Base-by-base conservation (phyloP, 2,113 vertebrate species). In the Neodon shergylaensis region DNA sequence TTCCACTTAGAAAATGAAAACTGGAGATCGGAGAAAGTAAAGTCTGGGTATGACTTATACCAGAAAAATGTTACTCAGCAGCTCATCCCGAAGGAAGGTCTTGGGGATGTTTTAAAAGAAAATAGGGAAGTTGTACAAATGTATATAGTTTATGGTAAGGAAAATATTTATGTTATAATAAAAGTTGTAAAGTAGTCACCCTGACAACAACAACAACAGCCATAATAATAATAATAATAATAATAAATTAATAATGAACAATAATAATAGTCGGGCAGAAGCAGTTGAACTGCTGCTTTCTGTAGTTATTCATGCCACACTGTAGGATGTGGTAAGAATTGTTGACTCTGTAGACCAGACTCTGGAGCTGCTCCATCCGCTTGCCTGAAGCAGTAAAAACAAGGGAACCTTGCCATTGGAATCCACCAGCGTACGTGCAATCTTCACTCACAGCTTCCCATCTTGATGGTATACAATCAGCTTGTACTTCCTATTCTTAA, bases 401-500 rank as follows among this genome's bases (percentile, higher is more conserved):
- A 47, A 85, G 92, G 47, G 31, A 70, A 83, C 24, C 68, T 88
- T 76, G 65, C n/a, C 47, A 16, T 22, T 89, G 68, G 13, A 82
- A 47, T 7, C 74, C 87, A 73, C 21, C 61, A 78, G 49, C 47
- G 3, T 36, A 44, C 13, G 11, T 31, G 39, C n/a, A 42, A 70
- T 73, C 77, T 84, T 77, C 13, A 5, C 44, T 44, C 36, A 88
- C 70, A 52, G 61, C 31, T 4, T n/a, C 44, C 61, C 10, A 49
- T 92, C 10, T 4, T 85, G 49, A 91, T 86, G 85, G 42, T 85
- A 42, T 14, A 65, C 21, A 88, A 28, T 52, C 77, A 94, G 24
- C 83, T 84, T 63, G 54, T 52, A 88, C 54, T 92, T 95, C 44
- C 85, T 94, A 44, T 61, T 97, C 94, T 77, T 63, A 85, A 83